Percentiles rank a stretch among this genome's conserved stretches.
These are phyloP conservation scores for Eupithecia exiguata DNA, from an alignment of 2,888 invertebrate genomes.

Conservation along the genomic window DNA sequence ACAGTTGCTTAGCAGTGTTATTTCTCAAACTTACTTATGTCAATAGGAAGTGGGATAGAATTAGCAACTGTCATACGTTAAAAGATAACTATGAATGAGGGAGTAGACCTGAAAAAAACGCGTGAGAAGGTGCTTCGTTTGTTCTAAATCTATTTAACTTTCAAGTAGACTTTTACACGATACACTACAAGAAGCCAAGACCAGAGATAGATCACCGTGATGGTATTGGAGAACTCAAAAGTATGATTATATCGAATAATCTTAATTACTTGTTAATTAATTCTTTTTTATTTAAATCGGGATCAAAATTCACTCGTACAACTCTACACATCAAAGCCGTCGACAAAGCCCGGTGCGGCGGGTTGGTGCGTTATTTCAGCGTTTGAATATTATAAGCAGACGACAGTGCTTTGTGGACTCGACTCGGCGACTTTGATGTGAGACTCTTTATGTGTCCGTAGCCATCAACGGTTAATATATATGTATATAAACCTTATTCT, in stretches of 20 bases:
- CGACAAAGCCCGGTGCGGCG: neutral
- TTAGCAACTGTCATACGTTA: no score
- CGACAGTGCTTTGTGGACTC: neutral
- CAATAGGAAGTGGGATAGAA: neutral
- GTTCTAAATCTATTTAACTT: neutral
- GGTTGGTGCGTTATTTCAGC: neutral
- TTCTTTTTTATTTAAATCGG: no score
- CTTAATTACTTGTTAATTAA: no score
- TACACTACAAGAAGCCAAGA: neutral
- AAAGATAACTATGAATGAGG: neutral
- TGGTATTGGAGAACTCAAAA: neutral
- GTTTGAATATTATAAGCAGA: neutral
- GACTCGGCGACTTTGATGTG: neutral
- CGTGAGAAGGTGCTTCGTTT: neutral
- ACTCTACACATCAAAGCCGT: neutral
- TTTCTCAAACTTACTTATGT: neutral
- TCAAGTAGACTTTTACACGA: neutral
- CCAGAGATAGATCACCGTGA: neutral
- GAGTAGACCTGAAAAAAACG: neutral
- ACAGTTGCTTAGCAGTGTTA: neutral
- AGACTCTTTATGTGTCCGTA: no score
- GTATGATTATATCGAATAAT: neutral
- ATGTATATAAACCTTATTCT: no score
- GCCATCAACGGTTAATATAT: no score
- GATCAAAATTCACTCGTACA: no score